phyloP scores from a whole-genome alignment of 1,140 invertebrate species.

The Berghia stephanieae region DNA sequence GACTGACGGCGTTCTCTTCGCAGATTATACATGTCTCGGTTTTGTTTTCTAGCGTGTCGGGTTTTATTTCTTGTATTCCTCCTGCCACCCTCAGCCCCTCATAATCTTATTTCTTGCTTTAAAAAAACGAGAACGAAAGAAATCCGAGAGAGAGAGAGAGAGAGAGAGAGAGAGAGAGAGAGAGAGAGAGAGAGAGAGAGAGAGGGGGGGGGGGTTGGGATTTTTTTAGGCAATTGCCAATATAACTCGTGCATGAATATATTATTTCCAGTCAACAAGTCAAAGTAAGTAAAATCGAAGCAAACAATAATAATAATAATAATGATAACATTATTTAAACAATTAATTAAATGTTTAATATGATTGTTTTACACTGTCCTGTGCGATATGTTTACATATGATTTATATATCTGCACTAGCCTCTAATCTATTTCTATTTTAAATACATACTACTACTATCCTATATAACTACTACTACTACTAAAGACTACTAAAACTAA shows the following conservation, averaged over 20 bases:
- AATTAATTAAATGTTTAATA: not conserved
- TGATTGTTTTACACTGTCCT: not conserved
- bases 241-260: not conserved
- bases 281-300: not conserved
- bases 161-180: constrained; percentile 24
- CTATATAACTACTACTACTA: no score
- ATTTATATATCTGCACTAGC: not conserved
- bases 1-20: not conserved
- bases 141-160: constrained; percentile 2
- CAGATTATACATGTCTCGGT: not conserved
- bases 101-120: not conserved
- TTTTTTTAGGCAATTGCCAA: no score
- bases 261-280: not conserved
- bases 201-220: constrained; percentile 18
- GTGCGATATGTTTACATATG: not conserved
- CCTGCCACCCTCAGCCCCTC: not conserved
- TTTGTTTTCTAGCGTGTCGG: not conserved
- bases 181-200: constrained; percentile 20
- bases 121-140: not conserved
- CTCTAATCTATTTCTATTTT: no score
- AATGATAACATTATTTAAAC: not conserved
- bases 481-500: no score
- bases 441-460: no score
- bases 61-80: not conserved
- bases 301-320: no score